Evolutionary conservation across 2,113 vertebrate genomes (phyloP), one percentile per base, ranked within the genome.

Genomic region (Lepisosteus oculatus): DNA sequence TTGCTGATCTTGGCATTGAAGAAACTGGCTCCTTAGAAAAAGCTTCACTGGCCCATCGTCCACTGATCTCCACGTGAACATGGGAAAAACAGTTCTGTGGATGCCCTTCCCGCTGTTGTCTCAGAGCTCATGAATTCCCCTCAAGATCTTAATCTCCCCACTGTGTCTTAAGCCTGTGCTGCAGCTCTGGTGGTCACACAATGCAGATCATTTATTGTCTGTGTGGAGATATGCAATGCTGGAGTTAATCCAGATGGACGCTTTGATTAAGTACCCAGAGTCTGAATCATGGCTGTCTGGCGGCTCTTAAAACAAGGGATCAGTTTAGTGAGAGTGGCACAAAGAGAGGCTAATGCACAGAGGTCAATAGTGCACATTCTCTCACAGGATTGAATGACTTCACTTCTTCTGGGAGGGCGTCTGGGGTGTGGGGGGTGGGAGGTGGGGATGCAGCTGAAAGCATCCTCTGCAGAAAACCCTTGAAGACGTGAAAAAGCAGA

Each of bases 281-380:
- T 70, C 76, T 72, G 77, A 81, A 80, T 79, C 74, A 65, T 29
- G 74, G 8, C 67, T 2, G 72, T 77, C 77, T 73, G 74, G 72
- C 54, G 1, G 65, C 65, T 29, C 67, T 67, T 55, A 65, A 85
- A 81, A 91, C 90, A 92, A 89, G 89, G 87, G 76, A 77, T 75
- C 11, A 75, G 75, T 89, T 90, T 81, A 89, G 79, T 57, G 69
- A 66, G 67, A 69, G 63, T 71, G 63, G 56, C 13, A 17, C 56
- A 56, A 43, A 71, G 55, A 68, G 47, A n/a, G 76, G 79, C 78
- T 84, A 84, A 83, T 84, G 81, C 77, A 78, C 82, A 63, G 73
- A 81, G 87, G 89, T 89, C 90, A 91, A 81, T 81, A 81, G 87
- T 85, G 83, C 85, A 76, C 85, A 88, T 91, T 91, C 88, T 75